Conservation (phyloP, 2,797 vertebrate genomes). For the Enteromius paludinosus region DNA sequence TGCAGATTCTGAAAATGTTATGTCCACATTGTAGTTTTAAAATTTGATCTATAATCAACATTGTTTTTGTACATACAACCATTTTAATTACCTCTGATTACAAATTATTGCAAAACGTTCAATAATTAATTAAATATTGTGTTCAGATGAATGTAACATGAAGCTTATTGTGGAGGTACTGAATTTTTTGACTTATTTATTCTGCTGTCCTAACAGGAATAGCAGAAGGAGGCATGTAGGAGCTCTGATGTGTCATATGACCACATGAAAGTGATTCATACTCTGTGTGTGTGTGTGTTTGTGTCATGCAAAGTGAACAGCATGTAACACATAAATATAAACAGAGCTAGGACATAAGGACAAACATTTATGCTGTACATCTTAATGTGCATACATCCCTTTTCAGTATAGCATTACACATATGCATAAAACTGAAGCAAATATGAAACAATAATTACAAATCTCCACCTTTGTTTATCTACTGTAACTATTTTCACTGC, state of each 20-base stretch:
- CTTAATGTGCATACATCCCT: not conserved
- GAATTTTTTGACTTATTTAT: not conserved
- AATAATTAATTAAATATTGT: no score
- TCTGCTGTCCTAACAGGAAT: not conserved
- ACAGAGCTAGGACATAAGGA: not conserved
- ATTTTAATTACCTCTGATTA: not conserved
- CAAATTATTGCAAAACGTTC: not conserved
- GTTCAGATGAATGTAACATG: not conserved
- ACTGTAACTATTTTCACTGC: not conserved
- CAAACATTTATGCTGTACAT: not conserved
- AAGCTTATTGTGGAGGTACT: not conserved
- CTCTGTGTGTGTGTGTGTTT: constrained; percentile 8
- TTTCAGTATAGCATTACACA: no score
- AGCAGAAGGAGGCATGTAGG: constrained; percentile 4
- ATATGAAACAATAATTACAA: not conserved
- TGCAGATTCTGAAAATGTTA: not conserved
- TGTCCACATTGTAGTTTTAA: not conserved
- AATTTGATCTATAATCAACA: not conserved
- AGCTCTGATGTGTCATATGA: constrained; percentile 26
- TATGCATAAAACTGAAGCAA: not conserved
- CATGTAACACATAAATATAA: not conserved
- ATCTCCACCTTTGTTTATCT: not conserved
- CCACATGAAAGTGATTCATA: constrained; percentile 13
- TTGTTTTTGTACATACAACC: not conserved
- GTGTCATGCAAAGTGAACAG: constrained; percentile 10